Base-by-base conservation (phyloP, 2,113 vertebrate genomes). In the Turdus rufiventris region DNA sequence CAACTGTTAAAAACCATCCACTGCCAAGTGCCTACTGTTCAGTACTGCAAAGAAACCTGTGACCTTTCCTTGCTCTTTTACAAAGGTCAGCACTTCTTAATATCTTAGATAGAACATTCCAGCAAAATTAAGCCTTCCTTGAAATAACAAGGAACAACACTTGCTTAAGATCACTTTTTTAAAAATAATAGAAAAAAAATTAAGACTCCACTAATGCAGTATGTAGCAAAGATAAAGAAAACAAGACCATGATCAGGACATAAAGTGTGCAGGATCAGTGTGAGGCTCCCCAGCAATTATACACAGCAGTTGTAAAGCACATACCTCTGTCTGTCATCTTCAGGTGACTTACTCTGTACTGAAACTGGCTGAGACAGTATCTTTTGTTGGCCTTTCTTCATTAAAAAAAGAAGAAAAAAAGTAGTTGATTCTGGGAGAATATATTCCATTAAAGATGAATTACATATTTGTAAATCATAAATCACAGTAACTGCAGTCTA, bases 351-450 rank as follows among this genome's bases (percentile, higher is more conserved):
- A 90, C 96, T 61, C 50, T 97, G 95, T 50, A 96, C 81, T 63
- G 98, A 97, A 70, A 97, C 42, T 25, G 98, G 97, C 83, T 96
- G 98, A 67, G 98, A 98, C 11, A 97, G 94, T 38, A 97, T 93
- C 93, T 98, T 98, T 88, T 96, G 98, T 86, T 98, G 98, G 45
- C 98, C 97, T 92, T 97, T 98, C 99, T 99, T 92, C 91, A 94
- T 94, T 92, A 48, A 63, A 38, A 74, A 65, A 36, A 5, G 5
- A 21, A 51, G 54, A 87, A 89, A 92, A 72, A 93, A 74, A 8
- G 2, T 18, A 25, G 11, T 71, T 38, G 58, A n/a, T 65, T 75
- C 84, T 1, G 6, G 18, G 15, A 50, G 25, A 88, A 61, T 57
- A 66, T 21, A 88, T 51, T 88, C 24, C 6, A 38, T 57, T 48